Evolutionary conservation across 2,113 vertebrate species (phyloP).

Genomic region (Terrapene triunguis): DNA sequence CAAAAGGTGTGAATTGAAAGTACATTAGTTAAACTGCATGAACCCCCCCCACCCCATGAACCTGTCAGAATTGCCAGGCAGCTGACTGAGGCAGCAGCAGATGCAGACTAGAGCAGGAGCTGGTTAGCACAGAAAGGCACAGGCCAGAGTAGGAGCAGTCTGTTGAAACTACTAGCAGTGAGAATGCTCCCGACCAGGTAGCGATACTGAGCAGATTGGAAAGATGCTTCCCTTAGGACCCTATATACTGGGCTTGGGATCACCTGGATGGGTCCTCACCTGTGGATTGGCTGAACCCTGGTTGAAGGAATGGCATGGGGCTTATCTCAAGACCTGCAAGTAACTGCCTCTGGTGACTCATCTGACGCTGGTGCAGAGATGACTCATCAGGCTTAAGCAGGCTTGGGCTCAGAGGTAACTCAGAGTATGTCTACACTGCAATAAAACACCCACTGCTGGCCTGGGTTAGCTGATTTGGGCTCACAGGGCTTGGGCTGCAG

Average conservation of each 20-base stretch:
- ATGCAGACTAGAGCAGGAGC: neutral
- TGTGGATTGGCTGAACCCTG: neutral
- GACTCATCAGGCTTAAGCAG: neutral
- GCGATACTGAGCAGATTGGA: neutral
- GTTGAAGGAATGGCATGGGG: neutral
- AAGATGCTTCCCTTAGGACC: neutral
- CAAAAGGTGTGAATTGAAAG: slow-evolving; percentile 34
- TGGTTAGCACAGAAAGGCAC: neutral
- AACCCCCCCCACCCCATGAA: neutral
- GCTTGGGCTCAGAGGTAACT: neutral
- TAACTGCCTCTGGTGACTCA: neutral
- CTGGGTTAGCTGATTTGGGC: neutral
- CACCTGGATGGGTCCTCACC: neutral
- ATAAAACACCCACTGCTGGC: neutral
- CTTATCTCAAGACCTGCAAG: neutral
- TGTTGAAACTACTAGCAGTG: neutral
- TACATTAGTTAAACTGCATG: slow-evolving; percentile 37
- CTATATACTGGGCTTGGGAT: neutral
- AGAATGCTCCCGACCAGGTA: neutral
- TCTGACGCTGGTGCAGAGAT: neutral
- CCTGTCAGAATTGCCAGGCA: neutral
- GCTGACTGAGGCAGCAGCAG: neutral
- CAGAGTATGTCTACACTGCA: neutral
- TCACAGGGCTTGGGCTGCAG: too few species aligned
- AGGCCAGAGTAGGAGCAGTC: neutral